Evolutionary conservation across 2,797 vertebrate genomes (phyloP), one percentile per base, ranked within the genome.

Genomic region (Typhlichthys subterraneus): DNA sequence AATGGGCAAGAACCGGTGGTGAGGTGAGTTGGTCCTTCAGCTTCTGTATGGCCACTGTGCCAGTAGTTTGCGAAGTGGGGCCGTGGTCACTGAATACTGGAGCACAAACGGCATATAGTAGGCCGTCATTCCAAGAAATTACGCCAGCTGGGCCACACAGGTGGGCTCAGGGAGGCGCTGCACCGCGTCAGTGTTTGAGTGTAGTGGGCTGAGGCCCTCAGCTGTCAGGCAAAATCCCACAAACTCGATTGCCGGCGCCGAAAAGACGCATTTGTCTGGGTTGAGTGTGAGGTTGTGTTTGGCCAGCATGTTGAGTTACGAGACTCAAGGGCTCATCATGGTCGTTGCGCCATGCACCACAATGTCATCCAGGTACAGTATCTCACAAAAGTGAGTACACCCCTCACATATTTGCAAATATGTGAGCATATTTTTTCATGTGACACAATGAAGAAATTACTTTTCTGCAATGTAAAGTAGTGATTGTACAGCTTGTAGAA

Each of bases 181-280:
- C 2, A 64, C 47, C 8, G 19, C 56, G 1, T 66, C 48, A 38
- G 53, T 49, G 12, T 66, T 66, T 2, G 56, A 46, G 7, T 59
- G 49, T 5, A 66, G 56, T 29, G 49, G 38, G 8, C 13, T 23
- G n/a, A 59, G 48, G 13, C 57, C 52, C 5, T 51, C 29, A 0
- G 49, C 49, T 1, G 56, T 53, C 14, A 66, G 38, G 10, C 17
- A 5, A 12, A 57, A 58, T 11, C 55, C 17, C 33, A 66, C 49
- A 53, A 46, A 67, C 17, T 67, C 19, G 7, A 59, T 59, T 17
- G 17, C 12, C 0, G 57, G 42, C 1, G 4, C 56, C 5, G 42
- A 4, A 19, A 58, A 45, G 2, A 23, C 15, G 12, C 56, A 47
- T 14, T 17, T 58, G 0, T 45, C 53, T 12, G 2, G n/a, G 7